Conservation (phyloP, 2,113 vertebrate genomes). For the Aspiorhynchus laticeps region DNA sequence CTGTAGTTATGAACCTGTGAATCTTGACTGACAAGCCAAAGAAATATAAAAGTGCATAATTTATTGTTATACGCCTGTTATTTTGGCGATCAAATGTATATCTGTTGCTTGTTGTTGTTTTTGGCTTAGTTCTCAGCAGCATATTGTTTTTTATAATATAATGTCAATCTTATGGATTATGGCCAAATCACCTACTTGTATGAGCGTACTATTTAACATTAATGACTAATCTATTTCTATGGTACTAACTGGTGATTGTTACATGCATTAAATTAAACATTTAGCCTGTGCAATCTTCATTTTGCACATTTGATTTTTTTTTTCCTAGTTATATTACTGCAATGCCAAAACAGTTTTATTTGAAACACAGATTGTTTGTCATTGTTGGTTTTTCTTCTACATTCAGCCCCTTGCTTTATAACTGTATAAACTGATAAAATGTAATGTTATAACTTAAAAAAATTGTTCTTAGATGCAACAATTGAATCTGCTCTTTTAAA, state of each 20-base stretch:
- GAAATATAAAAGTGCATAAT: background rate
- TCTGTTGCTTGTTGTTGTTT: background rate
- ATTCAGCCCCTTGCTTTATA: background rate
- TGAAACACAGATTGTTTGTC: background rate
- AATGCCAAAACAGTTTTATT: background rate
- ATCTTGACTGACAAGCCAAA: background rate
- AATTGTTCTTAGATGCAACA: background rate
- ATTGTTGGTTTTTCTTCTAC: background rate
- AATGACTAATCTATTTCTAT: background rate
- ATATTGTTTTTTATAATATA: background rate
- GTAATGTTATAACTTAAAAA: background rate
- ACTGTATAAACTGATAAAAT: slow-evolving; percentile 2
- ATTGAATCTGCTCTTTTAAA: background rate
- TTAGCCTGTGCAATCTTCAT: background rate
- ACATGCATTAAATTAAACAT: background rate
- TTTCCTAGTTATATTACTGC: no score
- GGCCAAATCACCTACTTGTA: background rate
- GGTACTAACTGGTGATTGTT: background rate
- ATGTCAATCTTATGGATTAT: background rate
- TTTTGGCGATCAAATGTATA: slow-evolving; percentile 23
- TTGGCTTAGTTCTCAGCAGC: background rate
- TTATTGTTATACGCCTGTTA: slow-evolving; percentile 34
- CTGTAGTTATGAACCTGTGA: background rate
- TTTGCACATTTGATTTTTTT: background rate
- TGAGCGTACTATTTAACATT: background rate